These are phyloP conservation scores for Momotus momota DNA, from an alignment of 2,797 vertebrate genomes.

Conservation along the genomic window DNA sequence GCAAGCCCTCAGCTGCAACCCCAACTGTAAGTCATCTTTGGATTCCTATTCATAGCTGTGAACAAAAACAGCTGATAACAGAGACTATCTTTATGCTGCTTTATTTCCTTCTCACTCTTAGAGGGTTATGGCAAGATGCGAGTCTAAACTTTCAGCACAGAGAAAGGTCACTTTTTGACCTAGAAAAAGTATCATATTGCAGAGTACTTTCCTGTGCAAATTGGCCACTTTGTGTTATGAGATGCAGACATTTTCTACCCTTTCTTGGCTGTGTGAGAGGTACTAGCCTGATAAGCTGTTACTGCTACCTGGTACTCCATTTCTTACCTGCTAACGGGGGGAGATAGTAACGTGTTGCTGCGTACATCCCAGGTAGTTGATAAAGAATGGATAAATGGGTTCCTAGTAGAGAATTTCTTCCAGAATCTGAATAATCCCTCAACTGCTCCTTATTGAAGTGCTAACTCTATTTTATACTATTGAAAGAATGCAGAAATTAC, in stretches of 20 bases:
- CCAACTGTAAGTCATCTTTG: conserved; percentile 77
- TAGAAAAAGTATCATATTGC: background rate
- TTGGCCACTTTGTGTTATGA: background rate
- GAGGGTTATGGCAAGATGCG: background rate
- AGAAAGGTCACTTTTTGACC: background rate
- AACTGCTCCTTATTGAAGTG: background rate
- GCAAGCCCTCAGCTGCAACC: conserved; percentile 86
- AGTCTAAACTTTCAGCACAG: background rate
- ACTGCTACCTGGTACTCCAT: background rate
- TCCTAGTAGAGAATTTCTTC: background rate
- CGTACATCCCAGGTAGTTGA: background rate
- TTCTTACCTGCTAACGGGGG: background rate
- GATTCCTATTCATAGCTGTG: background rate
- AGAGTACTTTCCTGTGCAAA: background rate
- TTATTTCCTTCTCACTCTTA: background rate
- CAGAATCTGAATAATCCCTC: background rate
- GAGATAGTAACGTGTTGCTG: background rate
- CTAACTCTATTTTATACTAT: background rate
- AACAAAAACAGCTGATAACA: background rate
- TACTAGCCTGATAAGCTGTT: background rate
- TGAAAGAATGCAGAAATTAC: background rate
- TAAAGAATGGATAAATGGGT: background rate
- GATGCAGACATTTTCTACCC: background rate
- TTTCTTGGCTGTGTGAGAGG: background rate
- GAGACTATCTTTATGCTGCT: background rate